phyloP scores from a whole-genome alignment of 2,797 vertebrate species.

The Pterois miles region DNA sequence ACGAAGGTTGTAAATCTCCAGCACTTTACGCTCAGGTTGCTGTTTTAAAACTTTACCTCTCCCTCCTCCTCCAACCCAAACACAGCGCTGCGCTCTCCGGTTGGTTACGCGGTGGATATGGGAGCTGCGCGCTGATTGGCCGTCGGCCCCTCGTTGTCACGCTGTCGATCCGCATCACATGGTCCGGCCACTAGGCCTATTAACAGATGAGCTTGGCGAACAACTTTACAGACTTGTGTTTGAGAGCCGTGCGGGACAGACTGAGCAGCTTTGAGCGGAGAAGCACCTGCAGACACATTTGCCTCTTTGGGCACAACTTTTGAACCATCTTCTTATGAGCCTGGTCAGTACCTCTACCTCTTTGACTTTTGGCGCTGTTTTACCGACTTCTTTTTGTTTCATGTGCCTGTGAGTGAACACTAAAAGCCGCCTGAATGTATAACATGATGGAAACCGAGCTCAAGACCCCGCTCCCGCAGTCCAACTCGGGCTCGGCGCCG shows the following conservation, averaged over 20 bases:
- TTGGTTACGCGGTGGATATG: constrained; percentile 52
- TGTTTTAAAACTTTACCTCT: constrained; percentile 68
- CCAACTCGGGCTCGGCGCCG: constrained; percentile 81
- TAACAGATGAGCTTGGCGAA: constrained; percentile 80
- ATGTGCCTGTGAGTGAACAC: constrained; percentile 65
- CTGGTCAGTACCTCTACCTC: constrained; percentile 73
- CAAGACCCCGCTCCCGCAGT: constrained; percentile 90
- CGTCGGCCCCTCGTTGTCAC: constrained; percentile 83
- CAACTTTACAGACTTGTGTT: constrained; percentile 84
- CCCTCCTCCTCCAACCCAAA: constrained; percentile 65
- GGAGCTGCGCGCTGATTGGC: constrained; percentile 89
- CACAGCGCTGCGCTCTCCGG: constrained; percentile 54
- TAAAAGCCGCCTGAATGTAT: constrained; percentile 88
- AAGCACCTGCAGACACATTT: constrained; percentile 54
- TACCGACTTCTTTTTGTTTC: constrained; percentile 46
- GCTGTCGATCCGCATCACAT: constrained; percentile 92
- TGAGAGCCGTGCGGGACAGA: constrained; percentile 69
- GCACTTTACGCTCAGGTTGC: constrained; percentile 13
- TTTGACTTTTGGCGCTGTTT: constrained; percentile 60
- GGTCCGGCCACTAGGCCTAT: constrained; percentile 79
- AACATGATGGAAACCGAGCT: constrained; percentile 97
- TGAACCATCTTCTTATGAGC: constrained; percentile 37
- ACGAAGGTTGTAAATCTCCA: neutral
- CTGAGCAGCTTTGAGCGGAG: constrained; percentile 60
- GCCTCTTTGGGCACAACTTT: constrained; percentile 64